Evolutionary conservation across 2,888 invertebrate genomes (phyloP), one percentile per base, ranked within the genome.

Genomic region (Axea sp.): DNA sequence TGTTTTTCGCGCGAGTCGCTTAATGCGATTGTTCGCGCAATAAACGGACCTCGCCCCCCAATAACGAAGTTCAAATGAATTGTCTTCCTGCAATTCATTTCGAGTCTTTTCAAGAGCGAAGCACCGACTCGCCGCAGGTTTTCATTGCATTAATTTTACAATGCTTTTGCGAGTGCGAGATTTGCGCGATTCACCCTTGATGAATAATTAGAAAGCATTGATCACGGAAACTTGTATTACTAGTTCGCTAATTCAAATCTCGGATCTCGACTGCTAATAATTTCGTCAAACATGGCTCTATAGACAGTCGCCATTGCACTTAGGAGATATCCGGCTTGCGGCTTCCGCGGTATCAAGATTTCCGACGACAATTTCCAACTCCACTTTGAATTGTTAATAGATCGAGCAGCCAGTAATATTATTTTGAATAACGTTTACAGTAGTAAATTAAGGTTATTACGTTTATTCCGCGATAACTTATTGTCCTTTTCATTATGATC

Each of bases 341-440:
- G 73, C 41, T 67, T 73, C 73, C 67, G 73, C 60, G 73, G 62
- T 67, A 73, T 67, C 73, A 73, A 73, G 73, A 73, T 67, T 73
- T 67, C 67, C 65, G 59, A 45, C 33, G 65, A 73, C 65, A 67
- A 59, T 59, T 72, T 59, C 65, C 57, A 72, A 65, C 65, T 65
- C 72, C 31, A 67, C 51, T 60, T 60, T 60, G 60, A 73, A 73
- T 67, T 60, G 65, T 59, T 73, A 65, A 67, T 55, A 73, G 73
- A 53, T 60, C 43, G 22, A 43, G 45, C 30, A 59, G 7, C 7
- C 11, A 19, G 49, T 19, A 49, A 39, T 49, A 67, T 67, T 57
- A 68, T 57, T 41, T 49, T 59, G 49, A 49, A 41, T 39, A 47
- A 57, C 26, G 41, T 59, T 68, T 68, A 59, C 39, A 68, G 26